Percentiles rank a stretch among this genome's conserved stretches.
Evolutionary conservation across 1,140 invertebrate genomes (phyloP).

Genomic region (Apocrypta bakeri): DNA sequence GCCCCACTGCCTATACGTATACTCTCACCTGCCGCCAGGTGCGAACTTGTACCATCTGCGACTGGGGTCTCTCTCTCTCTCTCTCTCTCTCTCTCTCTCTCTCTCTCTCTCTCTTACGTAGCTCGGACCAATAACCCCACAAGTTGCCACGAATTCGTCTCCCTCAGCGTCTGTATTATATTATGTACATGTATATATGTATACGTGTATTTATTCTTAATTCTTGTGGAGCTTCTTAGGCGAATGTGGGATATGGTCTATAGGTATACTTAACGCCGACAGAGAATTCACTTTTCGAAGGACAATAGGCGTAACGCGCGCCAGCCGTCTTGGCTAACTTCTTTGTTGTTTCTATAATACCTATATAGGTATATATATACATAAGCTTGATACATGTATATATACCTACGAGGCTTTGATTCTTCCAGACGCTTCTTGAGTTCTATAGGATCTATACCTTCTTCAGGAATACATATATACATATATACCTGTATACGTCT

Average conservation of each 20-base stretch:
- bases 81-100: no score
- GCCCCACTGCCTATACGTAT: conserved; percentile 51
- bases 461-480: no score
- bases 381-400: no score
- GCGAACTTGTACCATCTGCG: conserved; percentile 65
- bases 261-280: no score
- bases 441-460: no score
- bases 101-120: no score
- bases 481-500: no score
- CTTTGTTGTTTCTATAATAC: background rate
- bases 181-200: background rate
- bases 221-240: background rate
- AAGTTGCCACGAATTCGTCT: background rate
- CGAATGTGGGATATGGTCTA: no score
- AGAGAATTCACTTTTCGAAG: background rate
- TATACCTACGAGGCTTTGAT: background rate
- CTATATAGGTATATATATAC: no score
- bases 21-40: conserved; percentile 69
- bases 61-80: background rate
- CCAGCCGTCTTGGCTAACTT: background rate
- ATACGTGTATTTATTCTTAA: background rate
- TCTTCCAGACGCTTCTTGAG: background rate
- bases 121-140: conserved; percentile 48
- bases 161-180: no score
- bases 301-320: background rate